Percentiles rank a stretch among this genome's conserved stretches.
Conservation (phyloP, 2,888 invertebrate species). For the Stenoptilia bipunctidactyla region DNA sequence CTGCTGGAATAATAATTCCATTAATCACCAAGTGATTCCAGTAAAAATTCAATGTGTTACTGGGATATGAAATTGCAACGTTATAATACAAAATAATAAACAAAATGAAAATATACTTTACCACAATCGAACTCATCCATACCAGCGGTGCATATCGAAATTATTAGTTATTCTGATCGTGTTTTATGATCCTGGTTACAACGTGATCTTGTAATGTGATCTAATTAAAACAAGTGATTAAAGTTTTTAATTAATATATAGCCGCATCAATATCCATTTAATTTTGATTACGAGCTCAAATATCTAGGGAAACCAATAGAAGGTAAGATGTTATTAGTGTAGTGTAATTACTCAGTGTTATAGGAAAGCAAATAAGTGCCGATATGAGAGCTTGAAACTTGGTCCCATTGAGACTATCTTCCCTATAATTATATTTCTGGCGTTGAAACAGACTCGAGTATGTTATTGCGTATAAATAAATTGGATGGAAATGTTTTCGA, state of each 20-base stretch:
- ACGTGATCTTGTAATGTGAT: neutral
- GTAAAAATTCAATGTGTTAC: neutral
- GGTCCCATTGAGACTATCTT: constrained; percentile 40
- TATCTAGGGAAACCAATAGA: constrained; percentile 21
- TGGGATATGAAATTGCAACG: constrained; percentile 19
- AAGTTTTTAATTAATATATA: constrained; percentile 1
- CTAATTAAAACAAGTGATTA: neutral
- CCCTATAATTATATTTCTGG: constrained; percentile 29
- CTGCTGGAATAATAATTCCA: too few species aligned
- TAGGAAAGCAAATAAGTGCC: constrained; percentile 15
- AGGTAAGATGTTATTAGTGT: constrained; percentile 32
- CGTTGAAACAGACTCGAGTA: neutral
- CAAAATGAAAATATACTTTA: constrained; percentile 20
- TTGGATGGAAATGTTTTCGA: neutral
- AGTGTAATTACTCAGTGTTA: constrained; percentile 39
- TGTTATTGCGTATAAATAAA: constrained; percentile 1
- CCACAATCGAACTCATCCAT: constrained; percentile 60
- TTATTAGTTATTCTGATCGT: neutral
- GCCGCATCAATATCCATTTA: constrained; percentile 8
- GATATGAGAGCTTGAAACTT: constrained; percentile 10
- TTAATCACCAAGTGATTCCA: too few species aligned
- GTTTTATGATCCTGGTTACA: neutral
- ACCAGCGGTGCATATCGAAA: constrained; percentile 68
- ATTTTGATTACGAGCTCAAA: constrained; percentile 20
- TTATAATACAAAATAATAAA: constrained; percentile 18